Evolutionary conservation across 2,888 invertebrate species (phyloP).

Genomic region (Steinernema carpocapsae): DNA sequence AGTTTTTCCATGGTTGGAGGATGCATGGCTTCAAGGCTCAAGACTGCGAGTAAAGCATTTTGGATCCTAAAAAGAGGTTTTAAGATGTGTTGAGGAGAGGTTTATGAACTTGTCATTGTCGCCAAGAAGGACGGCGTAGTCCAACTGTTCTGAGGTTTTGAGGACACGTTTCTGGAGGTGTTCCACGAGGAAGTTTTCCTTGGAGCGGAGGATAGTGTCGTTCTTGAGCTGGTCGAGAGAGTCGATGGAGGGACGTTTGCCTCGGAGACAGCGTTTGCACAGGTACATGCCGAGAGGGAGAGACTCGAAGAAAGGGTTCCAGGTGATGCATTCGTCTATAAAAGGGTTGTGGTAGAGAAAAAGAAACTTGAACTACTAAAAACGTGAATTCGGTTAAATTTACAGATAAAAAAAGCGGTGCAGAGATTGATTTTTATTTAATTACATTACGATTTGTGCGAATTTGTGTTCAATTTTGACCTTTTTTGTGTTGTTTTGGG

Average conservation of each 20-base stretch:
- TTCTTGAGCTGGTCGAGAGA: background rate
- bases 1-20: slow-evolving; percentile 1
- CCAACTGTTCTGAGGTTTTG: background rate
- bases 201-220: background rate
- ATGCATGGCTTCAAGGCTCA: slow-evolving; percentile 23
- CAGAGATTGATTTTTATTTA: too few relatives aligned
- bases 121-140: background rate
- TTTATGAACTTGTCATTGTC: background rate
- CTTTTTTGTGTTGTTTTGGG: too few relatives aligned
- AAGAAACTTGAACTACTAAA: slow-evolving; percentile 6
- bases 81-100: background rate
- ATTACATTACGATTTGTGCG: too few relatives aligned
- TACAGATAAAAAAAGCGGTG: too few relatives aligned
- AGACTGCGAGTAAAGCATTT: background rate
- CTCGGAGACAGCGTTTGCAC: slow-evolving; percentile 86
- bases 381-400: too few relatives aligned
- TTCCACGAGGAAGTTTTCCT: background rate
- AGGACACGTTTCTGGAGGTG: background rate
- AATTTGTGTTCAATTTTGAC: too few relatives aligned
- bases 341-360: too few relatives aligned
- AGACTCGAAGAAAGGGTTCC: slow-evolving; percentile 47
- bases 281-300: slow-evolving; percentile 74
- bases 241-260: slow-evolving; percentile 84
- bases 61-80: background rate
- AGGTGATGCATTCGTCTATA: slow-evolving; percentile 44